Base-by-base conservation (phyloP, 1,140 invertebrate species). In the Pectinophora gossypiella region DNA sequence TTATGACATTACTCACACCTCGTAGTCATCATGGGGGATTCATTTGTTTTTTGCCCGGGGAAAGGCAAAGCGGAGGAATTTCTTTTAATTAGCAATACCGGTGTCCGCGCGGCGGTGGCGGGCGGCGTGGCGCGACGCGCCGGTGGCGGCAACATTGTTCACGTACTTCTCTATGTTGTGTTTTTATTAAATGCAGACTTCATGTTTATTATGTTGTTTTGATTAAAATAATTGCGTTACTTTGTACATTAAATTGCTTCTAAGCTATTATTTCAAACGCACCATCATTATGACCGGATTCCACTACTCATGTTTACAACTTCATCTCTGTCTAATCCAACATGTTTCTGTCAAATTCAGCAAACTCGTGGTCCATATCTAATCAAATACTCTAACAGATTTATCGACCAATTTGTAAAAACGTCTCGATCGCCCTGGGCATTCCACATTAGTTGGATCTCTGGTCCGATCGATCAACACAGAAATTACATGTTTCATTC, bases 1-100 rank as follows among this genome's bases (percentile, higher is more conserved):
- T 78, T 75, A 76, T 72, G 61, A 72, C 69, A 78, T 75, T 72
- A 71, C 66, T 78, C 75, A 80, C 76, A 80, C 80, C 75, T 85
- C 64, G 56, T 51, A 72, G 56, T 65, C 66, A 59, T 68, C 66
- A 65, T 51, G 59, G 64, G 48, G 58, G 62, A 74, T 70, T 74
- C 68, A 71, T 74, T 65, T 57, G 47, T 73, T 78, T 76, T 81
- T 72, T 73, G 63, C 56, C 40, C 35, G 50, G 59, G 65, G 68
- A 72, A 76, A 74, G 68, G 65, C 69, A 69, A 72, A 72, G 67
- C 66, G 56, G 50, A 59, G 69, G 74, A 70, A 80, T 78, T 84
- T 78, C 74, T 77, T 76, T 77, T 81, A 84, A 84, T 81, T 84
- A 76, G 68, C 61, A 59, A 69, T 64, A 66, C 70, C 65, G 68